Evolutionary conservation across 2,888 invertebrate species (phyloP), one percentile per base, ranked within the genome.

Genomic region (Boloria euphrosyne): DNA sequence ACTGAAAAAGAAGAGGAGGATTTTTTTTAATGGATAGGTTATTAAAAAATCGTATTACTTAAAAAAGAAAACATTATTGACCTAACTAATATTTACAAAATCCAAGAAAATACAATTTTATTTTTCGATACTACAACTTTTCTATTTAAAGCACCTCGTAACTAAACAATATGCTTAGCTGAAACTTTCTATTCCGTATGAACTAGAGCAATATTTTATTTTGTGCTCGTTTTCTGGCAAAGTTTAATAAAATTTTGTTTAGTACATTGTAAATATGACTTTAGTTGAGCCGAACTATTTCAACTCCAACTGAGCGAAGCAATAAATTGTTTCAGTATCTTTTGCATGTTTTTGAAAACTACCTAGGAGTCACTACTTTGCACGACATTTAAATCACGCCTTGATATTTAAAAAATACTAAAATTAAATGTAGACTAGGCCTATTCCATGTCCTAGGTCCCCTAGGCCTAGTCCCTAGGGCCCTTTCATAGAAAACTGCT

Each of bases 181-280:
- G 4, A 43, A 57, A 55, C 17, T 55, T 55, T 16, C 4, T 27
- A 50, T 50, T 13, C n/a, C 4, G n/a, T 47, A 31, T 16, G 7
- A 43, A 55, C 22, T 43, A 44, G 17, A 50, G 43, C 18, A 51
- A 43, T 52, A 27, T 22, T 61, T 61, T 51, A 52, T 22, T 52
- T 61, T 52, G 44, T 52, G 2, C 46, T 43, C 4, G 31, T 47
- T 54, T 54, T n/a, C 18, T 22, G 27, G 13, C n/a, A 38, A 50
- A 57, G 1, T 50, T 44, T 14, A 16, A 27, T 47, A 31, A 16
- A 31, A 31, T 58, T 47, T 49, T 47, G 46, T 31, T 58, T 58
- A 58, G 17, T 54, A 62, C 38, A 13, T 10, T 17, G 50, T 44
- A 22, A 57, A 63, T 51, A 63, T 63, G 50, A 18, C 50, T 60